Base-by-base conservation (phyloP, 1,140 invertebrate species). In the Rhagoletis pomonella region DNA sequence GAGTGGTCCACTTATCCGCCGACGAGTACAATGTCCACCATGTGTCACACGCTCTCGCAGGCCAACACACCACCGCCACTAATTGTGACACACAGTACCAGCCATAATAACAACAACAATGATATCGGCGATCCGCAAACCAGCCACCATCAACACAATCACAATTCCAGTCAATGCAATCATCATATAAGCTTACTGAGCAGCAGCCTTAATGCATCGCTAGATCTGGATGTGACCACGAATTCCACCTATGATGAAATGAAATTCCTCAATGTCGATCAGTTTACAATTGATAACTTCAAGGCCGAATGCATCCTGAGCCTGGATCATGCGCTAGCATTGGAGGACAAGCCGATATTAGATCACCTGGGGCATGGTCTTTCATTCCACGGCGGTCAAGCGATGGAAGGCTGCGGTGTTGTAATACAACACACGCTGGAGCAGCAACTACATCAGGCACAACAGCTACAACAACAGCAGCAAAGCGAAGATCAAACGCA, bases 211-310 rank as follows among this genome's bases (percentile, higher is more conserved):
- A 89, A 90, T 64, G 59, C 62, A 44, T 89, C 91, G 3, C 87
- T 91, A 29, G 91, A 91, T 47, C 86, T 92, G 47, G 87, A 91
- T 87, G 73, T 86, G 55, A 90, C 90, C 7, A 89, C 90, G 59
- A 89, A 88, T 50, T 91, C 91, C n/a, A 90, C 91, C 69, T 93
- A 93, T 77, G 92, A 93, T 44, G 92, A 92, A 89, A 93, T 93
- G 90, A 93, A 93, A 88, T 93, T 91, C 85, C 89, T 93, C 39
- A 91, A 90, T 88, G 91, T 93, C 29, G 92, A 93, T 89, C 92
- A 93, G 88, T 93, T 92, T 55, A 93, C 91, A 87, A 93, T 93
- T 87, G 92, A 93, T 62, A 92, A 90, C 88, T 92, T 93, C 86
- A 92, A 92, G 88, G 90, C 91, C 60, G 92, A 93, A 86, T 93